Evolutionary conservation across 2,113 vertebrate species (phyloP), one percentile per base, ranked within the genome.

Genomic region (Cariama cristata): DNA sequence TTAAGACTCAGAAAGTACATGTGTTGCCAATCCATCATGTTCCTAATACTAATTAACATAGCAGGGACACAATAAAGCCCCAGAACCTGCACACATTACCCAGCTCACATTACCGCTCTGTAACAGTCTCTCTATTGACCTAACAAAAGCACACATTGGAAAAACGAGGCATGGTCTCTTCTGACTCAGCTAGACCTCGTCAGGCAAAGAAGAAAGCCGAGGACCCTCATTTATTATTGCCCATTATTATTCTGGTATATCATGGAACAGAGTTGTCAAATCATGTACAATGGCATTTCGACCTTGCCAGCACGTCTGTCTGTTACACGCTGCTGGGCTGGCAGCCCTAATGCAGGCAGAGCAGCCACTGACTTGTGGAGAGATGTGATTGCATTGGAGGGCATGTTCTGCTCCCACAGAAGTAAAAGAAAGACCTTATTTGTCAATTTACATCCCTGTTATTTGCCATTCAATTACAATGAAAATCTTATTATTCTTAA

Each of bases 41-140:
- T 96, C 94, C 98, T 98, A 97, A 98, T 98, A 97, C 98, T 99
- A 99, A 99, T 99, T 99, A 99, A 99, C 98, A 98, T 99, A 99
- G 98, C 99, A 99, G 99, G 98, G 98, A 98, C 97, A 97, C 97
- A 96, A 97, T 94, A 98, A 98, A 98, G 97, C 95, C 95, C 96
- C 98, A 98, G 97, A 98, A 98, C 98, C 97, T 95, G 71, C 95
- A 93, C 98, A 97, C 98, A 98, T 92, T 98, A 97, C 97, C 94
- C 97, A 73, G 98, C 97, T 99, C 98, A 66, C 47, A 58, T 99
- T 99, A 98, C 99, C 42, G 58, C 88, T 97, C 96, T 95, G 27
- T 91, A 95, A 97, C 98, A 98, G 86, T 90, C 89, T 95, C 71
- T 42, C 97, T 94, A 75, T 95, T 98, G 97, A 98, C 94, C 77